phyloP scores from a whole-genome alignment of 2,888 invertebrate genomes.

The Amiota communis region DNA sequence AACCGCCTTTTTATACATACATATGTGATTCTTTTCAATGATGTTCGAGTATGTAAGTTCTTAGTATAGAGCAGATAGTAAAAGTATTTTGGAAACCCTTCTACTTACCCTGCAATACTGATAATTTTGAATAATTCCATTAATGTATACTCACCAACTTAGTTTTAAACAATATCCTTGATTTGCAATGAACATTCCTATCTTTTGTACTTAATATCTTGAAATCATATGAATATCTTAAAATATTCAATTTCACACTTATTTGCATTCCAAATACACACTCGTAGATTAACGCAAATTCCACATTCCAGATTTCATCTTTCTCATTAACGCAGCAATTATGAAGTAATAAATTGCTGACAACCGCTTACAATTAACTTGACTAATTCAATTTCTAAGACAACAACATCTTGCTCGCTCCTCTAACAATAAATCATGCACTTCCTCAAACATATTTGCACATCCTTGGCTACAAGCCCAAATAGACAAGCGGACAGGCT shows the following conservation, averaged over 20 bases:
- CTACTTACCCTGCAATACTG: no score
- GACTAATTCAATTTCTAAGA: constrained; percentile 11
- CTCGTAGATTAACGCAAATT: not conserved
- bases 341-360: constrained; percentile 48
- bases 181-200: no score
- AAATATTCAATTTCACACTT: not conserved
- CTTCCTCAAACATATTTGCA: not conserved
- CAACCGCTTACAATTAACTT: not conserved
- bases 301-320: not conserved
- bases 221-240: no score
- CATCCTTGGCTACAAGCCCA: not conserved
- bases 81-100: no score
- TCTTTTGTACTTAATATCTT: no score
- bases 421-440: not conserved
- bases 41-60: no score
- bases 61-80: no score
- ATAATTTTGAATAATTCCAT: no score
- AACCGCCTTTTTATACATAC: no score
- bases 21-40: no score
- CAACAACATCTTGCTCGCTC: not conserved
- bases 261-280: not conserved
- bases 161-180: no score
- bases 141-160: no score
- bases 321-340: constrained; percentile 12
- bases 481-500: constrained; percentile 5